Evolutionary conservation across 1,140 invertebrate genomes (phyloP).

Genomic region (Linepithema humile): DNA sequence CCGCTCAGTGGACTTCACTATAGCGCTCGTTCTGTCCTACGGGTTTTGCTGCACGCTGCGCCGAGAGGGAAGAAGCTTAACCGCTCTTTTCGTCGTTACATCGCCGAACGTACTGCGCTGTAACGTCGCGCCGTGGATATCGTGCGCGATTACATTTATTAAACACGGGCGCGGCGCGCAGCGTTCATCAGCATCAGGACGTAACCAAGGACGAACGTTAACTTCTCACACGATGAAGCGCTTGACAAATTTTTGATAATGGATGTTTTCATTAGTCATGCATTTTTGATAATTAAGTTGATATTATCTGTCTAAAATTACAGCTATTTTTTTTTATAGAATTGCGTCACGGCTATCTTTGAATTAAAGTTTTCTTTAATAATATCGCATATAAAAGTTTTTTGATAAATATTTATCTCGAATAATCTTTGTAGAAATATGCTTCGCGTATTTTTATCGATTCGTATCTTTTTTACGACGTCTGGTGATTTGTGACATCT

Average conservation of each 20-base stretch:
- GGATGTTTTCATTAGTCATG: background rate
- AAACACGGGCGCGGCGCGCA: background rate
- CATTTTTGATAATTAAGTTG: background rate
- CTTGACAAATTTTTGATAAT: background rate
- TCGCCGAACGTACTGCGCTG: conserved; percentile 29
- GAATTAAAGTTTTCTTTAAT: background rate
- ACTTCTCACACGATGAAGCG: background rate
- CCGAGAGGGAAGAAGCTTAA: conserved; percentile 2
- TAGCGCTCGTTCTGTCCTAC: conserved; percentile 45
- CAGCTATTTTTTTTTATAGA: background rate
- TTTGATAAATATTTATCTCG: too few species aligned
- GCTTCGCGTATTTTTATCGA: background rate
- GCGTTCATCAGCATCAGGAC: background rate
- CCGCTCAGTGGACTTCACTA: background rate
- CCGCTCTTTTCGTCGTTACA: conserved; percentile 51
- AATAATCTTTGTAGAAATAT: too few species aligned
- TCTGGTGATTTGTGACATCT: background rate
- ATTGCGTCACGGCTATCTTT: too few species aligned
- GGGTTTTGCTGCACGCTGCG: conserved; percentile 44
- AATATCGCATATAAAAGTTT: background rate
- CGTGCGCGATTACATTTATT: conserved; percentile 40
- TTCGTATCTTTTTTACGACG: background rate
- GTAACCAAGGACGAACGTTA: background rate
- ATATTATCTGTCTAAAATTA: background rate
- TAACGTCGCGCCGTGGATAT: conserved; percentile 39